Percentiles rank a stretch among this genome's conserved stretches.
phyloP scores from a whole-genome alignment of 2,888 invertebrate genomes.

The Cyaniris semiargus region DNA sequence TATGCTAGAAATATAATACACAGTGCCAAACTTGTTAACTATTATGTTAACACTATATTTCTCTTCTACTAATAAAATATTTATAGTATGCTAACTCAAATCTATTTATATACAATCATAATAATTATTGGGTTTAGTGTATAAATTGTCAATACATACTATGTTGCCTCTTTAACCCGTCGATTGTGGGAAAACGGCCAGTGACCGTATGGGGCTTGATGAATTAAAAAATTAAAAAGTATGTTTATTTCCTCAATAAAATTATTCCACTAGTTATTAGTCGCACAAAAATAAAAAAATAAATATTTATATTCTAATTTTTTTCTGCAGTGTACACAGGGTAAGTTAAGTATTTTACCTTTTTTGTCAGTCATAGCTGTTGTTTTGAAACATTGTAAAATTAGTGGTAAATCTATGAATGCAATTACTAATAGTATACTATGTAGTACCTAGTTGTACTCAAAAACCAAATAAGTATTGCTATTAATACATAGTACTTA shows the following conservation, averaged over 20 bases:
- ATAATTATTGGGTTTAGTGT: too few relatives aligned
- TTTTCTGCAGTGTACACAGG: neutral
- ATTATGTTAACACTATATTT: neutral
- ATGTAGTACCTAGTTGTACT: neutral
- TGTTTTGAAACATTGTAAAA: neutral
- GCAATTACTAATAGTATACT: neutral
- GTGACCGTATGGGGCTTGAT: too few relatives aligned
- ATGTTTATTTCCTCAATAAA: neutral
- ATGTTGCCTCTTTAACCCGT: too few relatives aligned
- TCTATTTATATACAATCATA: too few relatives aligned
- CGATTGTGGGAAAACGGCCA: too few relatives aligned
- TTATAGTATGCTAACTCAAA: too few relatives aligned
- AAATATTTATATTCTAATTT: neutral
- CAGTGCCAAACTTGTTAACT: neutral
- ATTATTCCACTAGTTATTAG: neutral
- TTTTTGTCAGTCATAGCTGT: neutral
- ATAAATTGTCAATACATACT: too few relatives aligned
- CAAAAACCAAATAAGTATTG: conserved; percentile 3
- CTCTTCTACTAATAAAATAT: neutral
- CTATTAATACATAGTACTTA: neutral
- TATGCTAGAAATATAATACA: neutral
- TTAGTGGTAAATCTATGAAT: neutral
- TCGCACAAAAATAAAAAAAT: neutral
- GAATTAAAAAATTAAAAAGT: neutral
- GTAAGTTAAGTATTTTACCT: neutral